phyloP scores from a whole-genome alignment of 92 coral and sea anemone species.

The Zoanthus sansibaricus region DNA sequence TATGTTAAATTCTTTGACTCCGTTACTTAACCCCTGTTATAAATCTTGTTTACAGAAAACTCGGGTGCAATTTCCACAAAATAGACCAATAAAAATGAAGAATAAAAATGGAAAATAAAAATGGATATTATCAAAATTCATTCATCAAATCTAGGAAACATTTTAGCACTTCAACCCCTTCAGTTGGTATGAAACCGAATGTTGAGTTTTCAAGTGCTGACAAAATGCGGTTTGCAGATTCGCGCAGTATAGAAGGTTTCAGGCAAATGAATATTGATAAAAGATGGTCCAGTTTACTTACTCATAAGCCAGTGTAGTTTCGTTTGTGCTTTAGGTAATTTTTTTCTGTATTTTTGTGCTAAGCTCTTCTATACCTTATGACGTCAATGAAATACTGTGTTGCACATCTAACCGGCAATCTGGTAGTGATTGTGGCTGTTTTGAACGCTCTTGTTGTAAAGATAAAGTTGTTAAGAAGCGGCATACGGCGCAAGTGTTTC shows the following conservation, averaged over 20 bases:
- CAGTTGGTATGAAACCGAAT: neutral
- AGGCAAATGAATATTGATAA: neutral
- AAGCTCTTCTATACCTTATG: neutral
- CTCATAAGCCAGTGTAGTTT: neutral
- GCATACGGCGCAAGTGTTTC: neutral
- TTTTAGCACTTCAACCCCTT: too few relatives aligned
- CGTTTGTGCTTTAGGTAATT: neutral
- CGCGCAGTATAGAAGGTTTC: neutral
- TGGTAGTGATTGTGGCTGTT: neutral
- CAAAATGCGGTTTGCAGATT: neutral
- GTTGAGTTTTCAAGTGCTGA: constrained; percentile 1
- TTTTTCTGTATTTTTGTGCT: neutral
- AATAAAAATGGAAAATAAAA: neutral
- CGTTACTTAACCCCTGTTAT: neutral
- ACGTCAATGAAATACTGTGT: neutral
- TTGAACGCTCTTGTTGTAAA: neutral
- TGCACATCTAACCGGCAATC: neutral
- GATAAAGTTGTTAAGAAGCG: neutral
- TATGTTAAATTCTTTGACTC: too few relatives aligned
- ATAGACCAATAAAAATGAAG: neutral
- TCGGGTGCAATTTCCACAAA: neutral
- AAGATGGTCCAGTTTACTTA: neutral
- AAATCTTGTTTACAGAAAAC: neutral
- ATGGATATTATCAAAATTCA: neutral
- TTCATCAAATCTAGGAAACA: too few relatives aligned